phyloP scores from a whole-genome alignment of 2,113 vertebrate species.

The Stictonetta naevosa region DNA sequence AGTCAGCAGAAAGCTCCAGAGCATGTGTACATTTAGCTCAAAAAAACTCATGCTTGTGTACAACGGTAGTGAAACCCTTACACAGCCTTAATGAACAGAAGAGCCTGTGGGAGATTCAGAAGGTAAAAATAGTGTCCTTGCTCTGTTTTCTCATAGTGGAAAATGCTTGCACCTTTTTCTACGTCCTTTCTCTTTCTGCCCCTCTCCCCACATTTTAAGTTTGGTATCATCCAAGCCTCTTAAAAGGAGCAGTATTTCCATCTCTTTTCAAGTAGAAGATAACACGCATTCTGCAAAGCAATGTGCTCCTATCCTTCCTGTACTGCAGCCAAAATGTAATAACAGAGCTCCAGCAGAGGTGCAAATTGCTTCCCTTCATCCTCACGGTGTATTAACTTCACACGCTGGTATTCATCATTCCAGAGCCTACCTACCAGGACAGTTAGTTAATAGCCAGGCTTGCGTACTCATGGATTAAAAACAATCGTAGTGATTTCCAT shows the following conservation, averaged over 20 bases:
- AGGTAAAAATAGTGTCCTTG: neutral
- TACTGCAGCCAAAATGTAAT: conserved; percentile 51
- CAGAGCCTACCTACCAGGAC: conserved; percentile 30
- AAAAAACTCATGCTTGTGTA: neutral
- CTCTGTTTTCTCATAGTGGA: neutral
- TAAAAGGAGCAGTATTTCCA: neutral
- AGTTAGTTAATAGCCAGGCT: neutral
- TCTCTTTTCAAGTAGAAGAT: conserved; percentile 22
- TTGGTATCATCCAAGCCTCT: neutral
- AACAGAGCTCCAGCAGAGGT: conserved; percentile 66
- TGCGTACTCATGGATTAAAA: conserved; percentile 1
- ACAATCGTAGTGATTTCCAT: neutral
- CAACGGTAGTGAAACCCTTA: neutral
- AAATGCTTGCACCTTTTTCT: neutral
- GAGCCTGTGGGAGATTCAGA: fast-evolving
- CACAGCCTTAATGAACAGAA: neutral
- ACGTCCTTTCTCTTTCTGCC: neutral
- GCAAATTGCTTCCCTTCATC: conserved; percentile 74
- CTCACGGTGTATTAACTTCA: conserved; percentile 69
- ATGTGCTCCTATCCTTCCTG: conserved; percentile 29
- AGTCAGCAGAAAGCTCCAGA: neutral
- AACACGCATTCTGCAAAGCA: conserved; percentile 35
- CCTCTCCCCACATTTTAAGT: neutral
- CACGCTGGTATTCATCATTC: conserved; percentile 61
- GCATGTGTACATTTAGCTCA: neutral